These are phyloP conservation scores for Mionectes olivaceus DNA, from an alignment of 2,797 vertebrate species.

Conservation along the genomic window DNA sequence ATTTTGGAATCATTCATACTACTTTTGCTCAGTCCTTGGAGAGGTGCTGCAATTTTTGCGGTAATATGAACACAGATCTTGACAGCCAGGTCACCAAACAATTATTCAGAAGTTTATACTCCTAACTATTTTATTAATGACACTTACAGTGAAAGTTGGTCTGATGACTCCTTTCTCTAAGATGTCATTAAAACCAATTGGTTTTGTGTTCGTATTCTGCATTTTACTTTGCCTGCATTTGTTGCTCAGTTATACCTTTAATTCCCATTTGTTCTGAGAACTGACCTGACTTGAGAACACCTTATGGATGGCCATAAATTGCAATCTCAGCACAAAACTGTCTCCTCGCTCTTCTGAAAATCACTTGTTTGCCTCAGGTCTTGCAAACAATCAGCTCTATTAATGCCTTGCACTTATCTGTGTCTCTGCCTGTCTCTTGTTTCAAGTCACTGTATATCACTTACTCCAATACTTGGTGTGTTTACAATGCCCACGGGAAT, in stretches of 20 bases:
- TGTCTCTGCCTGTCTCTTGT: background rate
- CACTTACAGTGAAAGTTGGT: background rate
- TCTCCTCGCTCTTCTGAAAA: background rate
- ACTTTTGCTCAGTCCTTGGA: background rate
- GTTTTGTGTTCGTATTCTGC: background rate
- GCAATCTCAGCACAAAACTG: background rate
- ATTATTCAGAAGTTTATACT: background rate
- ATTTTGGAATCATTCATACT: background rate
- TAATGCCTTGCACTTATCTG: background rate
- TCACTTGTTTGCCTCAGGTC: conserved; percentile 18
- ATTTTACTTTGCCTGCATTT: background rate
- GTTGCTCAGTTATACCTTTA: background rate
- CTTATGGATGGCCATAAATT: background rate
- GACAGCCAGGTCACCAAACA: background rate
- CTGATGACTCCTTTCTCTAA: background rate
- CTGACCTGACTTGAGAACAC: background rate
- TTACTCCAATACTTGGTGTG: background rate
- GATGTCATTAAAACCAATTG: background rate
- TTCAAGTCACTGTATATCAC: background rate
- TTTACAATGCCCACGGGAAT: background rate
- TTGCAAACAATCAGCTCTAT: background rate
- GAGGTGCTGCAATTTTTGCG: background rate
- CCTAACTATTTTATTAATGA: background rate
- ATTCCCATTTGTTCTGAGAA: background rate
- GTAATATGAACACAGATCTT: background rate